A percentile compares a stretch with the other conserved stretches of the same genome.
Conservation (phyloP, 2,888 invertebrate genomes). For the Malthinus seriepunctatus region DNA sequence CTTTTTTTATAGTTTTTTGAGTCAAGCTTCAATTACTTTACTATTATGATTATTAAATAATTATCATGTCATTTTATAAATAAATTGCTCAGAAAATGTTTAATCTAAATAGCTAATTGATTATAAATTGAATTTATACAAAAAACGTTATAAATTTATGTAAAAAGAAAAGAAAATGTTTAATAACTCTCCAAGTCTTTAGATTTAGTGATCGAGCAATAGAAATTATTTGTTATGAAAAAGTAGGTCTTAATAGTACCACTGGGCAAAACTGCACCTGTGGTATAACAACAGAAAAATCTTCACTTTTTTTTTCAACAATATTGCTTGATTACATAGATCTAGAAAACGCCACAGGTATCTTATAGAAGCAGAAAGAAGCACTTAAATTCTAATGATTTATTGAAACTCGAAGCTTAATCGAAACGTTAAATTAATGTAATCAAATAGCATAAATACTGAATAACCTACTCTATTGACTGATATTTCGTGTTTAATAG, state of each 20-base stretch:
- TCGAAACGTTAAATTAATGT: conserved; percentile 1
- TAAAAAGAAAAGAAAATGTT: conserved; percentile 8
- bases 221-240: conserved; percentile 8
- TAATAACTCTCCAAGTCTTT: conserved; percentile 1
- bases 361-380: conserved; percentile 28
- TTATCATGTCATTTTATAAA: too few relatives aligned
- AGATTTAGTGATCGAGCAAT: conserved; percentile 11
- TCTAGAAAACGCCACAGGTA: conserved; percentile 31
- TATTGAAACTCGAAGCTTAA: conserved; percentile 6
- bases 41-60: too few relatives aligned
- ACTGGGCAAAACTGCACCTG: conserved; percentile 17
- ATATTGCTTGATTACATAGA: conserved; percentile 31
- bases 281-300: conserved; percentile 14
- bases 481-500: conserved; percentile 2
- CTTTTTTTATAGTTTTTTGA: too few relatives aligned
- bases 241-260: conserved; percentile 17
- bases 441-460: conserved; percentile 4
- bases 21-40: too few relatives aligned
- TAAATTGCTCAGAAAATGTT: too few relatives aligned
- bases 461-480: conserved; percentile 14
- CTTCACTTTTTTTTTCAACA: conserved; percentile 20
- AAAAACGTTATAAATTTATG: neutral
- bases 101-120: too few relatives aligned
- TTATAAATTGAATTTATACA: too few relatives aligned
- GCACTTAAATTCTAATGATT: conserved; percentile 5